These are phyloP conservation scores for Hozukius guyotensis DNA, from an alignment of 2,797 vertebrate species.

Conservation along the genomic window DNA sequence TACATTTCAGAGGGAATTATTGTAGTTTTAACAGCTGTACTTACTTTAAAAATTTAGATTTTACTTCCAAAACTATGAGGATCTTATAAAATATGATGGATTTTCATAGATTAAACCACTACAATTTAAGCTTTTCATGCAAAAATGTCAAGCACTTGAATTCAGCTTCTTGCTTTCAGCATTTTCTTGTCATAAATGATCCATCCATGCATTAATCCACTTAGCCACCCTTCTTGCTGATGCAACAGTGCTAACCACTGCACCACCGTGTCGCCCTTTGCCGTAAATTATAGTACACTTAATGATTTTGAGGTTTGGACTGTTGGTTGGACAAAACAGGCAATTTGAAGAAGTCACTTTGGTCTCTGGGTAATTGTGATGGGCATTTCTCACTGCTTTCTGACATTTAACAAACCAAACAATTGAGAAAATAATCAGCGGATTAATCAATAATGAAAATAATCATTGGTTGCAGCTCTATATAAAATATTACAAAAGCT, in stretches of 20 bases:
- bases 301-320: background rate
- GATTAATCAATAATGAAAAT: background rate
- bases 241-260: background rate
- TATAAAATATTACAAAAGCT: background rate
- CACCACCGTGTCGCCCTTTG: background rate
- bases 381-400: no score
- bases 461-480: background rate
- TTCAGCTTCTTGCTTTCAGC: background rate
- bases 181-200: background rate
- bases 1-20: background rate
- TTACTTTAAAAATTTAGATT: background rate
- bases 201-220: background rate
- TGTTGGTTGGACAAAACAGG: no score
- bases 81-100: background rate
- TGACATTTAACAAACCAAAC: no score
- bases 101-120: background rate
- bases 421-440: no score
- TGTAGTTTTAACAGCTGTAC: background rate
- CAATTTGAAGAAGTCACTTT: no score
- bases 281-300: background rate
- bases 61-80: background rate
- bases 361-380: no score
- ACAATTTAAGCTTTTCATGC: background rate
- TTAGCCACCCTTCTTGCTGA: background rate
- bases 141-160: background rate